Conservation (phyloP, 2,113 vertebrate species). For the Anarrhichthys ocellatus region DNA sequence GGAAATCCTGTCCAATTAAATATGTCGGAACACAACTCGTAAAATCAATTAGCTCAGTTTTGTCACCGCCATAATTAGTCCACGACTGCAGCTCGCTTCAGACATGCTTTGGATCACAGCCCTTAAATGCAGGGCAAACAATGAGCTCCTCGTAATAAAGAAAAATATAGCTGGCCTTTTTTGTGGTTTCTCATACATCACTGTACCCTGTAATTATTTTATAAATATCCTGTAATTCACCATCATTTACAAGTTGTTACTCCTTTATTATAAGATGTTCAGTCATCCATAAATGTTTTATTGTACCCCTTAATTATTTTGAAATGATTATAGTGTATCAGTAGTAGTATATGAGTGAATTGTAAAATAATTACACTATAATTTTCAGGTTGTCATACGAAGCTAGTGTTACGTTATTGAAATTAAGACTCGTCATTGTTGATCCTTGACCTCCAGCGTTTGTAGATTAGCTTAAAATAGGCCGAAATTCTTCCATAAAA, state of each 20-base stretch:
- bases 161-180: not conserved
- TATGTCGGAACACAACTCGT: conserved; percentile 18
- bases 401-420: not conserved
- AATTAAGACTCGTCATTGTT: not conserved
- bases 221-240: not conserved
- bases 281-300: conserved; percentile 6
- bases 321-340: not conserved
- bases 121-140: conserved; percentile 5
- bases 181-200: not conserved
- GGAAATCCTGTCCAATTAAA: conserved; percentile 40
- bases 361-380: not conserved
- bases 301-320: not conserved
- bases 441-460: not conserved
- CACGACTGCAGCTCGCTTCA: not conserved
- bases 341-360: not conserved
- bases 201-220: not conserved
- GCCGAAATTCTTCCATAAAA: conserved; percentile 9
- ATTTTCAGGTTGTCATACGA: not conserved
- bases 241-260: conserved; percentile 4
- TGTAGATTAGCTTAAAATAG: not conserved
- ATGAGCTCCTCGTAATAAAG: not conserved
- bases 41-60: conserved; percentile 32
- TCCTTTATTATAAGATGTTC: not conserved
- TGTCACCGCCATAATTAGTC: conserved; percentile 1
- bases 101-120: conserved; percentile 23